Base-by-base conservation (phyloP, 1,140 invertebrate species). In the Drosophila nigromelanica region DNA sequence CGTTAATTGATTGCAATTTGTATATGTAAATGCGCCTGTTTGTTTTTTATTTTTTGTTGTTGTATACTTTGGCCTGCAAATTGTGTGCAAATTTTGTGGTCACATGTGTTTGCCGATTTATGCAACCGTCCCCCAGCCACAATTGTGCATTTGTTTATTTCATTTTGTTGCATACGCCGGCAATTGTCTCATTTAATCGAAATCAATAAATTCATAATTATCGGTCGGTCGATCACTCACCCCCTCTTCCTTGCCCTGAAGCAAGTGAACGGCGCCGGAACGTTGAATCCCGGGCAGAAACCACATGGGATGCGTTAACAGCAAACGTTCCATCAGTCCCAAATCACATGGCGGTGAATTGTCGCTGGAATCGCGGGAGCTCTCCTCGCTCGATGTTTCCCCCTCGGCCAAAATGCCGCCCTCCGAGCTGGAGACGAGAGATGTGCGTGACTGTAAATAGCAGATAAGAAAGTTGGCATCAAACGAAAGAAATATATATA, bases 301-400 rank as follows among this genome's bases (percentile, higher is more conserved):
- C 98, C 98, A 99, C 75, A 99, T 97, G 14, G 97, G 97, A 93
- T 98, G 97, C 30, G 96, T 97, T 51, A 97, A 94, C 76, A 98
- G 96, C 60, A 99, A 94, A 43, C 97, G 94, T 92, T 99, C 98
- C 78, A 97, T 93, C 52, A 97, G 92, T 12, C 95, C 95, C 81
- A 98, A 96, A 92, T 96, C 96, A 92, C 96, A 97, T 51, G 95
- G 93, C 54, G 93, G 91, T 43, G 83, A 90, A 66, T 92, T 83
- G 64, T 92, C 90, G 50, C 80, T 90, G 66, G 87, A 89, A 50
- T 78, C 81, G 33, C 75, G 86, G 21, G 80, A 89, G 45, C 89
- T 91, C 56, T 91, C 81, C 77, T 92, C 91, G 72, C 91, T 92
- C 33, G 91, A 92, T 52, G 91, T 92, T 61, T 92, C 91, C 73